These are phyloP conservation scores for Chrysomela aeneicollis DNA, from an alignment of 2,888 invertebrate species.

Conservation along the genomic window DNA sequence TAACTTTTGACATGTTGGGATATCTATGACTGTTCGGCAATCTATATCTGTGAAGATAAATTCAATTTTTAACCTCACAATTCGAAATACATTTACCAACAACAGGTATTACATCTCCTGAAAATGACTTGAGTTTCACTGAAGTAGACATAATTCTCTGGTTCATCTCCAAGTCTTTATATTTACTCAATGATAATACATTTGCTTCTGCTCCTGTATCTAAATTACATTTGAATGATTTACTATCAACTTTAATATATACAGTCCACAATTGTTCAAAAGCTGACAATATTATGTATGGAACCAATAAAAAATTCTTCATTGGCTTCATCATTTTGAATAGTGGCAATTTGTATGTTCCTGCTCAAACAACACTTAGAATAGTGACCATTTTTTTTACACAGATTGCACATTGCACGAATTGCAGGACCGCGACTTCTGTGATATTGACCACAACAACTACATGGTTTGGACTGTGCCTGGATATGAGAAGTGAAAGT, in stretches of 20 bases:
- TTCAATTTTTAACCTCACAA: not conserved
- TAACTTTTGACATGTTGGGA: too few relatives aligned
- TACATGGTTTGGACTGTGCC: not conserved
- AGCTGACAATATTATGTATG: too few relatives aligned
- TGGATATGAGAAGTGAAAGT: too few relatives aligned
- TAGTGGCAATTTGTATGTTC: not conserved
- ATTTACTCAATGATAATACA: not conserved
- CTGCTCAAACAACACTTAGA: not conserved
- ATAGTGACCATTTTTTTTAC: not conserved
- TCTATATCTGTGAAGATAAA: not conserved
- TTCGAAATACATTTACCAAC: not conserved
- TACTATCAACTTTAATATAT: not conserved
- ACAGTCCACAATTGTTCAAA: not conserved
- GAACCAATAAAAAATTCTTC: too few relatives aligned
- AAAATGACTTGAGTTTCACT: not conserved
- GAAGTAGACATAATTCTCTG: not conserved
- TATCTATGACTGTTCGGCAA: too few relatives aligned
- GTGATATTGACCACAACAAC: not conserved
- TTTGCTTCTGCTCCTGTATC: not conserved
- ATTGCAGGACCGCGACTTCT: not conserved
- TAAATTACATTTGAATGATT: not conserved
- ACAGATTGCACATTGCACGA: not conserved
- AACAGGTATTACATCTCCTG: not conserved
- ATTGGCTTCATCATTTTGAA: too few relatives aligned
- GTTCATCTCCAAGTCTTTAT: too few relatives aligned